Evolutionary conservation across 2,113 vertebrate species (phyloP), one percentile per base, ranked within the genome.

Genomic region (Microcebus ravelobensis): DNA sequence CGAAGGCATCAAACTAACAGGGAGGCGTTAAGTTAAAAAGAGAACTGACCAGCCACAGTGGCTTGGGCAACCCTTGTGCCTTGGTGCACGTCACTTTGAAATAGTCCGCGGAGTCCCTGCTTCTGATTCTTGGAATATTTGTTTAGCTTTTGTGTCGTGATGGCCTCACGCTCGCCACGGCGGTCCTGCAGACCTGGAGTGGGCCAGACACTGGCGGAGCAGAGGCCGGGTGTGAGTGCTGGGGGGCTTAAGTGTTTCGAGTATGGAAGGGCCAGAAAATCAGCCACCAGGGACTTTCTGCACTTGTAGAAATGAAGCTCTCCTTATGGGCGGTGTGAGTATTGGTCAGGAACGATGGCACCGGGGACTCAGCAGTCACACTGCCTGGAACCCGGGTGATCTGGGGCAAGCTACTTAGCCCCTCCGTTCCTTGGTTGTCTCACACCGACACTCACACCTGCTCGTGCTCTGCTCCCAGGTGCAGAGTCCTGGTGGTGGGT

Each of bases 301-400:
- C 50, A 1, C 27, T 29, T 67, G 0, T 12, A 5, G 61, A 34
- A 79, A 57, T 0, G 39, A 39, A 59, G 21, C 39, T 39, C 31
- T 57, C 18, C 1, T 0, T 11, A 0, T 0, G 36, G 8, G 4
- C 9, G 39, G 48, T 31, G 13, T 20, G 8, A 23, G 2, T 21
- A 1, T 27, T 1, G 8, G 63, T 39, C 8, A 8, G 25, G 63
- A 13, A 23, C 3, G 18, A 13, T 59, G 10, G 4, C 17, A 1
- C 4, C 3, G 9, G 25, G 42, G 17, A 11, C 18, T 17, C 34
- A 25, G 42, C 4, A 12, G 1, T 39, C 10, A 0, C 0, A 11
- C 59, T 11, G 1, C 31, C 70, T 34, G 34, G 31, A 11, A 27
- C 2, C 13, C 5, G 13, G 34, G 13, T 88, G 85, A 82, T 42